These are phyloP conservation scores for Troides aeacus DNA, from an alignment of 2,888 invertebrate species.

Conservation along the genomic window DNA sequence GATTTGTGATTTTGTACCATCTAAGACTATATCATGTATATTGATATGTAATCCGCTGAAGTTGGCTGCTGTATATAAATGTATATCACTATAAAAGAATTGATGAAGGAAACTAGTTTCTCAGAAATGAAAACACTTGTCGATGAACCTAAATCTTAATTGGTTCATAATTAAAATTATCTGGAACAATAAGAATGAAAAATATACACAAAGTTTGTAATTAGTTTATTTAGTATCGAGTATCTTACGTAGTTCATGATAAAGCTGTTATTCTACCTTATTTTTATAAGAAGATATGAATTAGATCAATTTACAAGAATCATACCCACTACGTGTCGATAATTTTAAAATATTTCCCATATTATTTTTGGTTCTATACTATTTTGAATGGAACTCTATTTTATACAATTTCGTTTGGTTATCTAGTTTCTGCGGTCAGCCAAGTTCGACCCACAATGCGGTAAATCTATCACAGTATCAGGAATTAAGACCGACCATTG, in stretches of 20 bases:
- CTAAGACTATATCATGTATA: not conserved
- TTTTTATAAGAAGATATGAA: no score
- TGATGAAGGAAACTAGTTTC: no score
- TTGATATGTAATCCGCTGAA: not conserved
- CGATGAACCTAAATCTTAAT: no score
- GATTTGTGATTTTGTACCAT: constrained; percentile 16
- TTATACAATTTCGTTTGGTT: not conserved
- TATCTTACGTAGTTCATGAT: no score
- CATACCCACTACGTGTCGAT: not conserved
- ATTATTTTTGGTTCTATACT: no score
- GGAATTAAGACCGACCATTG: not conserved
- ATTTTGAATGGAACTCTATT: not conserved
- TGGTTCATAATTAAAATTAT: no score
- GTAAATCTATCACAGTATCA: constrained; percentile 1
- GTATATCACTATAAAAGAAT: no score
- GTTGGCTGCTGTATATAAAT: not conserved
- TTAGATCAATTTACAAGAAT: not conserved
- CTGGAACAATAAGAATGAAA: not conserved
- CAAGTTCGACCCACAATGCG: not conserved
- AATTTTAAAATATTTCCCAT: not conserved
- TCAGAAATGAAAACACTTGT: no score
- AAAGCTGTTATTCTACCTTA: no score
- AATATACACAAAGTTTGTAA: not conserved
- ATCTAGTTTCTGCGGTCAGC: not conserved
- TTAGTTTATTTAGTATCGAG: not conserved